phyloP scores from a whole-genome alignment of 2,113 vertebrate genomes.

The Microtus montanus region DNA sequence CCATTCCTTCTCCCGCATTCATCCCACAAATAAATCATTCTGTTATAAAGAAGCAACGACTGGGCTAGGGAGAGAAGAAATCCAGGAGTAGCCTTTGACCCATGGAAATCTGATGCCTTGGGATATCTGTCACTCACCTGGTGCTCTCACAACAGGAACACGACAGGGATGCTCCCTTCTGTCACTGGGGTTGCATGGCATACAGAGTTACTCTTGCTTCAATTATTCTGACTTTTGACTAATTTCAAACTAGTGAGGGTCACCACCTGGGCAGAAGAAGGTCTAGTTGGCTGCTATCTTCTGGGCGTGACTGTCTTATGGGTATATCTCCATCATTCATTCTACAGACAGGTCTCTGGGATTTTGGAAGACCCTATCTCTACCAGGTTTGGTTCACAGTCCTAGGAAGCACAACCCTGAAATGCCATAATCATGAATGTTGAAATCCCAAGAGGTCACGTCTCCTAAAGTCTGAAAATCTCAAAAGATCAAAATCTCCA shows the following conservation, averaged over 20 bases:
- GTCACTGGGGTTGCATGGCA: neutral
- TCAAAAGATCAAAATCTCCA: neutral
- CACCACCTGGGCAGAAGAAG: neutral
- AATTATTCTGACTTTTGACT: neutral
- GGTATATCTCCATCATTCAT: neutral
- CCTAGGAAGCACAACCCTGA: neutral
- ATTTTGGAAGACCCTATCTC: neutral
- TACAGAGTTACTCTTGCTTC: neutral
- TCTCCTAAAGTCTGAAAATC: neutral
- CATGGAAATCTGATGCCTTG: neutral
- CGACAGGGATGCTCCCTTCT: neutral
- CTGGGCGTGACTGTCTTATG: neutral
- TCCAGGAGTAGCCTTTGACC: neutral
- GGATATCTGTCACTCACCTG: fast-evolving
- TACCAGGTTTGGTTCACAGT: neutral
- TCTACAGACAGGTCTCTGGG: neutral
- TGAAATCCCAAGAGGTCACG: neutral
- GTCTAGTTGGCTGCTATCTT: neutral
- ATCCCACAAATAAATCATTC: neutral
- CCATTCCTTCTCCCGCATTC: neutral
- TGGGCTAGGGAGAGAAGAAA: neutral
- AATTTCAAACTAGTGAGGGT: neutral
- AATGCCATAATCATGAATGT: neutral
- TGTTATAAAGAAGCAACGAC: neutral
- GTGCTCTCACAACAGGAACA: neutral